A percentile compares a stretch with the other conserved stretches of the same genome.
phyloP scores from a whole-genome alignment of 2,113 vertebrate species.

The Podarcis raffonei region DNA sequence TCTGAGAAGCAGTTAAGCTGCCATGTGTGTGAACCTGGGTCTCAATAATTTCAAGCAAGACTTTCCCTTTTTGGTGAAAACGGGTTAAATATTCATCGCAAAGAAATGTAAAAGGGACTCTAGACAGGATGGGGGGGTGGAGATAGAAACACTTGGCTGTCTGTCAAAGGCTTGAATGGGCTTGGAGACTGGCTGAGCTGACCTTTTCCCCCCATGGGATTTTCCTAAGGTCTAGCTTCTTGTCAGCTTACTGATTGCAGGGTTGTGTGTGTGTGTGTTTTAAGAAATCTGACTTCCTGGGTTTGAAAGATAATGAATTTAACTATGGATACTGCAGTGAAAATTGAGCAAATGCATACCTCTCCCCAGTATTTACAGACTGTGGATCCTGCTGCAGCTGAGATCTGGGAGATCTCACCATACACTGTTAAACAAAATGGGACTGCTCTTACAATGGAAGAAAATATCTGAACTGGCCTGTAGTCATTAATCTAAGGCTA shows the following conservation, averaged over 20 bases:
- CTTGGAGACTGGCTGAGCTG: not conserved
- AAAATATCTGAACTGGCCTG: not conserved
- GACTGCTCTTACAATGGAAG: not conserved
- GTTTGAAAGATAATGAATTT: not conserved
- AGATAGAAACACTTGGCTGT: not conserved
- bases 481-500: not conserved
- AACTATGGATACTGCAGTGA: not conserved
- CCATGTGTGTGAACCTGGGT: not conserved
- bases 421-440: not conserved
- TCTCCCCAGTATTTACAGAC: not conserved
- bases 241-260: not conserved
- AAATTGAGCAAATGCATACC: not conserved
- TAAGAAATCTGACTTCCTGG: not conserved
- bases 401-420: not conserved
- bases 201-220: not conserved
- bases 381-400: not conserved
- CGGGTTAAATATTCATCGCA: not conserved
- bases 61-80: not conserved
- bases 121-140: not conserved
- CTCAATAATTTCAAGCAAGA: not conserved
- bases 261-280: not conserved
- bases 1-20: not conserved
- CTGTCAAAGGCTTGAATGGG: not conserved
- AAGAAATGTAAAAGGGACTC: not conserved
- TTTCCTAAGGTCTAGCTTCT: not conserved